Evolutionary conservation across 2,797 vertebrate genomes (phyloP).

Genomic region (Spinibarbus caldwelli): DNA sequence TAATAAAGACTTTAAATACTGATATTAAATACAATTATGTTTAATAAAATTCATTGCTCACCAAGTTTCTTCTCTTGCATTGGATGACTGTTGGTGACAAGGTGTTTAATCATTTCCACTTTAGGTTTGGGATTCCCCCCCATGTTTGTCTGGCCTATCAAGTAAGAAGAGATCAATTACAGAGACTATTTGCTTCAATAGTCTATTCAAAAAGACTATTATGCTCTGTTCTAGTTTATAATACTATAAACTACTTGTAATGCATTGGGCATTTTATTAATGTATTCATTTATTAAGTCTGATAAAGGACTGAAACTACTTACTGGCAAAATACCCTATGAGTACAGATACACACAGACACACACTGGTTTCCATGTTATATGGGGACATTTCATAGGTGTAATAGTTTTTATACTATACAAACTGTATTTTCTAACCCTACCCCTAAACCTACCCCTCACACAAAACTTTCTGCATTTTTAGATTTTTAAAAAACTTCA

Average conservation of each 20-base stretch:
- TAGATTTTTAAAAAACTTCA: too few relatives aligned
- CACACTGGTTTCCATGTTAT: too few relatives aligned
- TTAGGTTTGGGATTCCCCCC: conserved; percentile 60
- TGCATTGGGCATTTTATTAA: background rate
- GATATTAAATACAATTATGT: background rate
- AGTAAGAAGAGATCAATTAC: background rate
- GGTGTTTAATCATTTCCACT: conserved; percentile 60
- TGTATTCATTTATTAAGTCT: background rate
- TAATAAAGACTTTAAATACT: background rate
- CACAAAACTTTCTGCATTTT: too few relatives aligned
- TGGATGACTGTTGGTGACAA: conserved; percentile 60
- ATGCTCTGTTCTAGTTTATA: background rate
- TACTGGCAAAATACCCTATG: too few relatives aligned
- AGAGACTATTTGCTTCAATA: background rate
- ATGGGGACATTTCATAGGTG: too few relatives aligned
- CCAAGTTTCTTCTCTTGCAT: conserved; percentile 69
- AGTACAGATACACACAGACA: too few relatives aligned
- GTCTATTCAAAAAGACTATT: background rate
- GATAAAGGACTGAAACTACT: background rate
- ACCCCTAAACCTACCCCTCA: too few relatives aligned
- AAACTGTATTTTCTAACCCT: too few relatives aligned
- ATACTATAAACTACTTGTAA: background rate
- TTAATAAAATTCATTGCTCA: conserved; percentile 50
- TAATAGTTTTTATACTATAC: too few relatives aligned
- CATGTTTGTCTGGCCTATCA: conserved; percentile 69